Conservation (phyloP, 2,888 invertebrate species). For the Gryllus longicercus region DNA sequence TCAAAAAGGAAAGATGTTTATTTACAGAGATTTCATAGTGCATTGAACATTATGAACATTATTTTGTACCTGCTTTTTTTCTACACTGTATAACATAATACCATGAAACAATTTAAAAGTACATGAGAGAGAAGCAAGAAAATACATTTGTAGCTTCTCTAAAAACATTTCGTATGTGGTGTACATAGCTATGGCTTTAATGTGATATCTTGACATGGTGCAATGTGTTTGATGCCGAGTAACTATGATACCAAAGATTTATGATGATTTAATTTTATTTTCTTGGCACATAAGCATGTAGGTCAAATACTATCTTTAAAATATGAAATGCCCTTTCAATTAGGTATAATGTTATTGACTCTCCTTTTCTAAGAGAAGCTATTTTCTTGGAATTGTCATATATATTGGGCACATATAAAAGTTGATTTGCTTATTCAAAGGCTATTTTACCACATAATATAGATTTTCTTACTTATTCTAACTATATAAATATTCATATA, state of each 20-base stretch:
- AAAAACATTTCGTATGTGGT: slow-evolving; percentile 7
- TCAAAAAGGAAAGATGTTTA: slow-evolving; percentile 21
- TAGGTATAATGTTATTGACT: slow-evolving; percentile 8
- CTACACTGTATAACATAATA: slow-evolving; percentile 23
- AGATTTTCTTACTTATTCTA: slow-evolving; percentile 24
- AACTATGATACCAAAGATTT: slow-evolving; percentile 31
- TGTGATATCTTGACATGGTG: slow-evolving; percentile 31
- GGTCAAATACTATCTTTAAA: not conserved
- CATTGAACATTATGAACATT: slow-evolving; percentile 27
- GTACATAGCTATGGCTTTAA: slow-evolving; percentile 20
- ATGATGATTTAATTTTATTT: slow-evolving; percentile 25
- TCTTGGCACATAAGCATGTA: slow-evolving; percentile 20
- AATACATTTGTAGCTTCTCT: not conserved
- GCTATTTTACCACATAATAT: slow-evolving; percentile 21
- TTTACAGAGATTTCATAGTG: slow-evolving; percentile 23
- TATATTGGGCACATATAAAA: slow-evolving; percentile 22
- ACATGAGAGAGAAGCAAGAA: not conserved
- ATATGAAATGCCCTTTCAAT: slow-evolving; percentile 10
- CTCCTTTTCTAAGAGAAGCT: not conserved
- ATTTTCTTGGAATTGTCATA: slow-evolving; percentile 28
- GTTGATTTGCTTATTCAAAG: slow-evolving; percentile 26
- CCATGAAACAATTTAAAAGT: slow-evolving; percentile 20
- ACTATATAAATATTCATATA: not conserved
- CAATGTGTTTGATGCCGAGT: slow-evolving; percentile 26
- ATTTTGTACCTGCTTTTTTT: slow-evolving; percentile 33